A percentile compares a stretch with the other conserved stretches of the same genome.
Conservation (phyloP, 2,113 vertebrate species). For the Pithys albifrons region DNA sequence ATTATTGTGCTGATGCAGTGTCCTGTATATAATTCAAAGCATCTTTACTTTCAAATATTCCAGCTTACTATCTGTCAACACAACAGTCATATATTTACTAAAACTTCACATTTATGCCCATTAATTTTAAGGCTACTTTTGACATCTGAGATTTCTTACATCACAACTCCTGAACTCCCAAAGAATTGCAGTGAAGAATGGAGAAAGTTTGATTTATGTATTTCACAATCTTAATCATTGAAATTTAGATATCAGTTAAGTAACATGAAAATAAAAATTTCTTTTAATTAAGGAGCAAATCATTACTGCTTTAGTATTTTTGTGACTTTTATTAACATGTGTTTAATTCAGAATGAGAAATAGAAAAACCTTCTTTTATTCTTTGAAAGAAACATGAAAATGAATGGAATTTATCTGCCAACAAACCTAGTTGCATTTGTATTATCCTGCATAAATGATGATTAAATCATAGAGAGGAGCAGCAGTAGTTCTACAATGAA, state of each 20-base stretch:
- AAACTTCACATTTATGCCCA: neutral
- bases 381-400: neutral
- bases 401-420: neutral
- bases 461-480: neutral
- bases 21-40: neutral
- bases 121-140: neutral
- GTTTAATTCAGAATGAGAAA: neutral
- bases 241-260: neutral
- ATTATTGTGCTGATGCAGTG: neutral
- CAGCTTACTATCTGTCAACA: neutral
- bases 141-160: neutral
- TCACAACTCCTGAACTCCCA: neutral
- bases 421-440: neutral
- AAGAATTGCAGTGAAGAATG: neutral
- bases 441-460: neutral
- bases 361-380: neutral
- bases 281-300: neutral
- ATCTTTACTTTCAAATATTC: neutral
- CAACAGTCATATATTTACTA: neutral
- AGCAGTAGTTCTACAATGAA: neutral
- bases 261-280: neutral
- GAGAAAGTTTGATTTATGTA: neutral
- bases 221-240: neutral
- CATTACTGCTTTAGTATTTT: neutral
- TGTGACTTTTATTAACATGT: neutral